These are phyloP conservation scores for Otus sunia DNA, from an alignment of 2,113 vertebrate genomes.

Conservation along the genomic window DNA sequence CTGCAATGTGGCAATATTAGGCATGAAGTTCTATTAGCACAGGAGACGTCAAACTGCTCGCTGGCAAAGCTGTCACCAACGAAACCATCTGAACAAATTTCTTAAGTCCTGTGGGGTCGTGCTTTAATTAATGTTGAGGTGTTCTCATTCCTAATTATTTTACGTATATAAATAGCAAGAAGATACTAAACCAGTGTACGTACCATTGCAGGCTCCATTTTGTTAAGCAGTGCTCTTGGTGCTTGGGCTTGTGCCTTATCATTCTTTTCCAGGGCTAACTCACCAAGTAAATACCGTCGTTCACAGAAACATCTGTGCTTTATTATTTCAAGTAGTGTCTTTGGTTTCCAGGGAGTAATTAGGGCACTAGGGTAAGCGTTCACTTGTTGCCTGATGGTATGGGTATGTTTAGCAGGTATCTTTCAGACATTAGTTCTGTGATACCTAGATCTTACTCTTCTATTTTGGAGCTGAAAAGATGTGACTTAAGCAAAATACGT, in stretches of 20 bases:
- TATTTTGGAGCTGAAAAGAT: not conserved
- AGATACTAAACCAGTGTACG: not conserved
- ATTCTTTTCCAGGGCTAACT: not conserved
- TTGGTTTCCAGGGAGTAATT: not conserved
- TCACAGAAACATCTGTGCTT: not conserved
- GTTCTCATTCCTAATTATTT: constrained; percentile 33
- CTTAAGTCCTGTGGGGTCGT: not conserved
- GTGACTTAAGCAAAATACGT: not conserved
- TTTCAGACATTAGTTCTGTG: not conserved
- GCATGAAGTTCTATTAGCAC: constrained; percentile 29
- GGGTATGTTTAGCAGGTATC: not conserved
- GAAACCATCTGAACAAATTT: not conserved
- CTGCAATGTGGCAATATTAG: not conserved
- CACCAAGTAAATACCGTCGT: not conserved
- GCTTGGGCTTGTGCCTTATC: constrained; percentile 12
- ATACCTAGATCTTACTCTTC: not conserved
- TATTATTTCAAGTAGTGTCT: not conserved
- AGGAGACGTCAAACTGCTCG: not conserved
- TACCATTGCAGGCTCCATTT: constrained; percentile 54
- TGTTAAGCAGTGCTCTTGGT: constrained; percentile 21
- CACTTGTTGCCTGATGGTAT: not conserved
- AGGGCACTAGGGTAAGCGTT: not conserved
- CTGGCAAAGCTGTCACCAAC: not conserved
- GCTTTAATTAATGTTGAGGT: constrained; percentile 1
- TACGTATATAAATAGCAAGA: not conserved